Evolutionary conservation across 1,140 invertebrate species (phyloP).

Genomic region (Zaprionus lachaisei): DNA sequence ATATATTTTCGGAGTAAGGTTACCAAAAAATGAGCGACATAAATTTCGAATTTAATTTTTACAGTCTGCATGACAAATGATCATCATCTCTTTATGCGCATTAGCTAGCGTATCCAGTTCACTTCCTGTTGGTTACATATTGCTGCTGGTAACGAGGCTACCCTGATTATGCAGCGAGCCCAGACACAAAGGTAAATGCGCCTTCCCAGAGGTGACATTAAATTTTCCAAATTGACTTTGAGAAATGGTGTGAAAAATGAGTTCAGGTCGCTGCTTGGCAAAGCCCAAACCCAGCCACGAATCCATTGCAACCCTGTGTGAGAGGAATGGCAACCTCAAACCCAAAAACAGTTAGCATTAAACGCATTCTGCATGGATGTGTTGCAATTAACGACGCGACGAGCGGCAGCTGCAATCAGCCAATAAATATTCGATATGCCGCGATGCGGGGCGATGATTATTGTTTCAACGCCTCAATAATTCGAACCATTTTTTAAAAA

Average conservation of each 20-base stretch:
- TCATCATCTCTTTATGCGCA: not conserved
- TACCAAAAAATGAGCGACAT: no score
- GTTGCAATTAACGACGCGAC: slow-evolving; percentile 64
- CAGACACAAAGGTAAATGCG: slow-evolving; percentile 30
- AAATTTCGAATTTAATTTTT: not conserved
- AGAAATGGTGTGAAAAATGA: slow-evolving; percentile 72
- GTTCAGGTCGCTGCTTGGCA: slow-evolving; percentile 14
- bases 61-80: not conserved
- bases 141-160: slow-evolving; percentile 12
- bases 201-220: slow-evolving; percentile 67
- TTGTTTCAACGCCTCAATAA: slow-evolving; percentile 81
- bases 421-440: slow-evolving; percentile 50
- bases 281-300: not conserved
- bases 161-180: slow-evolving; percentile 4
- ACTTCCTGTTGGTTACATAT: not conserved
- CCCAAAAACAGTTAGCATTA: slow-evolving; percentile 50
- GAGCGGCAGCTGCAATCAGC: slow-evolving; percentile 69
- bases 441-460: slow-evolving; percentile 64
- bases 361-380: slow-evolving; percentile 68
- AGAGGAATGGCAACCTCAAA: not conserved
- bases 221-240: slow-evolving; percentile 63
- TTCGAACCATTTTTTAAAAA: slow-evolving; percentile 64
- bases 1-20: not conserved
- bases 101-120: slow-evolving; percentile 5
- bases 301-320: not conserved